These are phyloP conservation scores for Agelas oroides DNA, from an alignment of 37 sponge, comb jelly and placozoan species.

Conservation along the genomic window DNA sequence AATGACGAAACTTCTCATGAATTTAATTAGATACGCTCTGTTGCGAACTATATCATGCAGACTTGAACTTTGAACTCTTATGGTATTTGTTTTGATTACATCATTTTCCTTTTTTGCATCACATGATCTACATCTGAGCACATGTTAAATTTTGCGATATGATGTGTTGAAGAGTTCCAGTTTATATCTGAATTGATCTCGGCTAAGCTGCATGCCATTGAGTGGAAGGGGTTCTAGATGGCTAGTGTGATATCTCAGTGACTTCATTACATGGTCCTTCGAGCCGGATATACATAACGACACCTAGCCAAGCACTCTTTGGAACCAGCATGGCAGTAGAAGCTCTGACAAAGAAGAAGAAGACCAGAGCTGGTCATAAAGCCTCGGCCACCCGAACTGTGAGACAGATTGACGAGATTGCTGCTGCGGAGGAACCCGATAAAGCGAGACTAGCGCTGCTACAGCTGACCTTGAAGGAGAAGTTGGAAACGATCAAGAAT, in stretches of 20 bases:
- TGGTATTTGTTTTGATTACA: not conserved
- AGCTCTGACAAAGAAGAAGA: slow-evolving; percentile 13
- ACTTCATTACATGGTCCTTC: slow-evolving; percentile 44
- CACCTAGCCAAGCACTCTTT: slow-evolving; percentile 1
- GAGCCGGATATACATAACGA: slow-evolving; percentile 15
- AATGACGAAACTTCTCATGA: no score
- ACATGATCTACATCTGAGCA: not conserved
- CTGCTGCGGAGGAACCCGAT: slow-evolving; percentile 10
- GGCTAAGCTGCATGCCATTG: no score
- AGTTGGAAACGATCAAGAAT: slow-evolving; percentile 30
- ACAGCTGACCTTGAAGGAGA: slow-evolving; percentile 38
- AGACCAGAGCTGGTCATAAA: slow-evolving; percentile 36
- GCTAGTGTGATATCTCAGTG: no score
- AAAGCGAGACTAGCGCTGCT: slow-evolving; percentile 6
- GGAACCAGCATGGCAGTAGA: slow-evolving; percentile 3
- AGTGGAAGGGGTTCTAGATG: no score
- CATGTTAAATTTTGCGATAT: no score
- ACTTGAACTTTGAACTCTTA: not conserved
- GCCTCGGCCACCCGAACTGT: slow-evolving; percentile 33
- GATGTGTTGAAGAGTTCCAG: no score
- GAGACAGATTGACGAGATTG: not conserved
- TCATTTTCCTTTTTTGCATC: not conserved
- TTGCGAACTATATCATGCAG: not conserved
- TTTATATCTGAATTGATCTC: no score
- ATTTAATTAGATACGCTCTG: no score